These are phyloP conservation scores for Camponotus floridanus DNA, from an alignment of 1,140 invertebrate species.

Conservation along the genomic window DNA sequence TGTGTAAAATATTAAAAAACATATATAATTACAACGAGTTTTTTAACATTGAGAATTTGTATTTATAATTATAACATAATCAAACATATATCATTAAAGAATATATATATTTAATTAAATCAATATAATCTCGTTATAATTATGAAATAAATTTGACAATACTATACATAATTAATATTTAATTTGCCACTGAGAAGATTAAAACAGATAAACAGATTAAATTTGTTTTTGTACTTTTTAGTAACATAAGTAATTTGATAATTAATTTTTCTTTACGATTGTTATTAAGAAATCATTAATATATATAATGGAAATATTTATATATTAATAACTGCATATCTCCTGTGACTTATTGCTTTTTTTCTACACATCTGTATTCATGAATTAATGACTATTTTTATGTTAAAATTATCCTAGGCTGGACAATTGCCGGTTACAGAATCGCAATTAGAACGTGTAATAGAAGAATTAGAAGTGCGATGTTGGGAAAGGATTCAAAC, in stretches of 20 bases:
- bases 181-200: too few species aligned
- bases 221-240: neutral
- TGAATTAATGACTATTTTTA: constrained; percentile 47
- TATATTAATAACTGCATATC: neutral
- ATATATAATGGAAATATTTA: neutral
- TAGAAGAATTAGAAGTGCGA: constrained; percentile 96
- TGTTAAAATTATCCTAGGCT: constrained; percentile 83
- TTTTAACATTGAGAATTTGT: too few species aligned
- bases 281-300: neutral
- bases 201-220: too few species aligned
- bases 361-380: neutral
- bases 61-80: too few species aligned
- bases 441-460: constrained; percentile 95
- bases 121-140: too few species aligned
- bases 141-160: too few species aligned
- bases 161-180: too few species aligned
- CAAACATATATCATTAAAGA: too few species aligned
- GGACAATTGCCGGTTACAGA: constrained; percentile 92
- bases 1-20: neutral
- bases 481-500: constrained; percentile 98
- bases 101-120: too few species aligned
- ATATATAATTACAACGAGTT: too few species aligned
- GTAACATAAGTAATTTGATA: neutral
- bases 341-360: neutral
- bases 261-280: constrained; percentile 6